Percentiles rank a stretch among this genome's conserved stretches.
Evolutionary conservation across 2,888 invertebrate species (phyloP).

Genomic region (Ethmia dodecea): DNA sequence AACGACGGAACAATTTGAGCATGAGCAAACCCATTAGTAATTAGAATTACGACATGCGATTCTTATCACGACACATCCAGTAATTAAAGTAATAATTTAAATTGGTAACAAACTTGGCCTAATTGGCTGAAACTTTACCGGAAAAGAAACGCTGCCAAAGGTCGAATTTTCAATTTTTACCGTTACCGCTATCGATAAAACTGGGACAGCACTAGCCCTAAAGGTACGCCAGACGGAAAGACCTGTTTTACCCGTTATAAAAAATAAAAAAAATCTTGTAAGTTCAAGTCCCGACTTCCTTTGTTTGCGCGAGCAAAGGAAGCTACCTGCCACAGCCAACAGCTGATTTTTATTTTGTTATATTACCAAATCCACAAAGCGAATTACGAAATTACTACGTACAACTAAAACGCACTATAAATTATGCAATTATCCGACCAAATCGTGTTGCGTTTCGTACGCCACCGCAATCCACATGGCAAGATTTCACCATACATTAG

Average conservation of each 20-base stretch:
- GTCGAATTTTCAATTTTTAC: background rate
- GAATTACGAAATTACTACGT: background rate
- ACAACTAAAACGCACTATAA: conserved; percentile 2
- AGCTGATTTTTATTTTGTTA: conserved; percentile 24
- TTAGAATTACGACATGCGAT: no score
- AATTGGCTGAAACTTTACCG: conserved; percentile 1
- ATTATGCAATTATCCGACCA: conserved; percentile 21
- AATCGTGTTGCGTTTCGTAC: conserved; percentile 21
- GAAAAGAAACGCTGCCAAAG: conserved; percentile 3
- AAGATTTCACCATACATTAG: conserved; percentile 24
- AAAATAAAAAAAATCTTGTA: conserved; percentile 13
- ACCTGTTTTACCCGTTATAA: no score
- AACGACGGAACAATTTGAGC: no score
- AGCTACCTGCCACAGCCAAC: conserved; percentile 7
- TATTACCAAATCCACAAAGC: no score
- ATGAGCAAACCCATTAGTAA: no score
- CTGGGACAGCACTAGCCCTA: conserved; percentile 25
- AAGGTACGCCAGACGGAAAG: conserved; percentile 22
- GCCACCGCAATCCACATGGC: conserved; percentile 1
- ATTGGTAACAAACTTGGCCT: conserved; percentile 2
- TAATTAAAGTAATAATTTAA: no score
- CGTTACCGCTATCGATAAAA: conserved; percentile 10
- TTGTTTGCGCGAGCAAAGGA: conserved; percentile 1
- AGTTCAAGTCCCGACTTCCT: background rate
- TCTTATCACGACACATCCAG: no score